Evolutionary conservation across 2,888 invertebrate genomes (phyloP), one percentile per base, ranked within the genome.

Genomic region (Aphodius granarius): DNA sequence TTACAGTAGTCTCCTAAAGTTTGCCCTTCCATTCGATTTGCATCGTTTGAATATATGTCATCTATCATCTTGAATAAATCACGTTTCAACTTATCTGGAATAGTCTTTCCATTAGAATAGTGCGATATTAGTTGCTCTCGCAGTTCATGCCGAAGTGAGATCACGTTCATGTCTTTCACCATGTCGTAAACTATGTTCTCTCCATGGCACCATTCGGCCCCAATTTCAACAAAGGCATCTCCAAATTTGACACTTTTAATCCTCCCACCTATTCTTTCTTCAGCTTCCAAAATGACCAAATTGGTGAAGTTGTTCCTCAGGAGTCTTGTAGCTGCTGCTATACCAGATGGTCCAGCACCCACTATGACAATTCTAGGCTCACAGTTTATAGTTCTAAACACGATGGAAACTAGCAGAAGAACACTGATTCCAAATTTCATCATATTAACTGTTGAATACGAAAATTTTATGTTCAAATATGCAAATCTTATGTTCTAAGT

Each of bases 261-360:
- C 72, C 87, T 78, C 5, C 87, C 87, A 16, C 87, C 87, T 18
- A 87, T 85, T 43, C 86, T 81, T 77, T 84, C 82, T 81, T 86
- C 85, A 3, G 87, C 87, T 79, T 87, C 87, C 75, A 86, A 84
- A 77, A 92, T 85, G 5, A 84, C 87, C 6, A 92, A 80, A 81
- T 90, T 86, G 64, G 83, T 83, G 15, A 89, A 82, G 17, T 89
- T 89, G 79, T 85, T 86, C 80, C 89, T 86, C 9, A 88, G 78
- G 17, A 91, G 83, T 76, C 86, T 85, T 5, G 86, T 84, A 23
- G 90, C 90, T 18, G 90, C 89, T 16, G 91, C 88, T 71, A 91
- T 86, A 5, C 91, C 91, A 43, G 91, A 85, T 20, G 89, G 88
- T 19, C 91, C 91, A 63, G 90, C 90, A 75, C 92, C 92, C 75